A percentile compares a stretch with the other conserved stretches of the same genome.
These are phyloP conservation scores for Chydorus sphaericus DNA, from an alignment of 2,888 invertebrate genomes.

Conservation along the genomic window DNA sequence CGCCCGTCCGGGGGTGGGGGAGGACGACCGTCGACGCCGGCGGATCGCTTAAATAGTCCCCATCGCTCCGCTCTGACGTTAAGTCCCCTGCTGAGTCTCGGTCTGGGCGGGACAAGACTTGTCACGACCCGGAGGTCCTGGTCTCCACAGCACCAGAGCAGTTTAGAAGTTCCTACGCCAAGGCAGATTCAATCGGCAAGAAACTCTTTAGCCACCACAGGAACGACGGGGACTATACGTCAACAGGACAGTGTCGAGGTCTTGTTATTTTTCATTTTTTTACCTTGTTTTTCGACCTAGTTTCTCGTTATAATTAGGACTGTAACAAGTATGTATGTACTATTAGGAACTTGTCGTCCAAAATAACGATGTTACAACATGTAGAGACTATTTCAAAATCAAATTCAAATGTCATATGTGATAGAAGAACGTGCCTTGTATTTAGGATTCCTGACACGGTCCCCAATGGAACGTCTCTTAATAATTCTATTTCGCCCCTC, in stretches of 20 bases:
- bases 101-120: not conserved
- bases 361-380: no score
- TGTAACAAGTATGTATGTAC: no score
- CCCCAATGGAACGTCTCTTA: no score
- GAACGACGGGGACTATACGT: not conserved
- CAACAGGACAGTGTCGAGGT: not conserved
- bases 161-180: slow-evolving; percentile 12
- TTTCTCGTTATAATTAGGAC: no score
- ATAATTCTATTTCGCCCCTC: no score
- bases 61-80: not conserved
- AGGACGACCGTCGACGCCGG: not conserved
- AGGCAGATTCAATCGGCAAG: slow-evolving; percentile 11
- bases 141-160: slow-evolving; percentile 13
- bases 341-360: no score
- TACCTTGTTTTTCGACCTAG: not conserved
- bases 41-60: no score
- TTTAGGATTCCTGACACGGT: no score
- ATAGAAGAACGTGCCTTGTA: no score
- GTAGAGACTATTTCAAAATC: no score
- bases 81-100: not conserved
- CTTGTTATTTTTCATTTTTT: not conserved
- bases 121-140: slow-evolving; percentile 2
- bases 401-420: no score
- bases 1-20: not conserved
- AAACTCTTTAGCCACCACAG: slow-evolving; percentile 6